Evolutionary conservation across 2,888 invertebrate species (phyloP), one percentile per base, ranked within the genome.

Genomic region (Schrankia costaestrigalis): DNA sequence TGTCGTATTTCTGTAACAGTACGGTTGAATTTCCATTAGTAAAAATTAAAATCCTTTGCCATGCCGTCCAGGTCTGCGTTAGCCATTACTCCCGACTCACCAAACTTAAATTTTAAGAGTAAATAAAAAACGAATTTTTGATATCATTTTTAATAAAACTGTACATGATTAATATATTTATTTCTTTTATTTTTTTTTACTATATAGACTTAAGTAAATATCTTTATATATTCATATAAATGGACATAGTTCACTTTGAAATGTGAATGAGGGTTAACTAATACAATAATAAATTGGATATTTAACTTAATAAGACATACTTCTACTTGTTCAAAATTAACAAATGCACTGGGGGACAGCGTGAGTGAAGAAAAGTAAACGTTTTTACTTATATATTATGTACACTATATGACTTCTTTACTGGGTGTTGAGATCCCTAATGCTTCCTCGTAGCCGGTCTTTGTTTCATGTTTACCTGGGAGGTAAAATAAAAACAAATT

Each of bases 381-480:
- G 67, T 45, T 63, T 65, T 48, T 53, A 40, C 53, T 48, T 53
- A 56, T 23, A 23, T 3, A 26, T 54, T 59, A 54, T 54, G 44
- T 71, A 68, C 65, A 77, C 79, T 90, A 90, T 72, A 90, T 81
- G 65, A 94, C 92, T 82, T 96, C 95, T 83, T 97, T 96, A 63
- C 95, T 96, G 7, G 97, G 96, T 21, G 96, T 97, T 26, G 96
- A 96, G 67, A 97, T 96, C 46, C 96, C 97, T 59, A 94, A 90
- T 21, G 97, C 94, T 85, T 96, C 96, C 78, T 97, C 97, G 67
- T 97, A 97, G 30, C 94, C 96, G 17, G 90, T 85, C 70, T 92
- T 91, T 30, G 90, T 88, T 66, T 91, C 92, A 47, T 79, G 76
- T 65, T 85, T 88, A 56, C 84, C 89, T 86, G 81, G 44, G 84